A percentile compares a stretch with the other conserved stretches of the same genome.
phyloP scores from a whole-genome alignment of 2,888 invertebrate species.

The Tenodera sinensis region DNA sequence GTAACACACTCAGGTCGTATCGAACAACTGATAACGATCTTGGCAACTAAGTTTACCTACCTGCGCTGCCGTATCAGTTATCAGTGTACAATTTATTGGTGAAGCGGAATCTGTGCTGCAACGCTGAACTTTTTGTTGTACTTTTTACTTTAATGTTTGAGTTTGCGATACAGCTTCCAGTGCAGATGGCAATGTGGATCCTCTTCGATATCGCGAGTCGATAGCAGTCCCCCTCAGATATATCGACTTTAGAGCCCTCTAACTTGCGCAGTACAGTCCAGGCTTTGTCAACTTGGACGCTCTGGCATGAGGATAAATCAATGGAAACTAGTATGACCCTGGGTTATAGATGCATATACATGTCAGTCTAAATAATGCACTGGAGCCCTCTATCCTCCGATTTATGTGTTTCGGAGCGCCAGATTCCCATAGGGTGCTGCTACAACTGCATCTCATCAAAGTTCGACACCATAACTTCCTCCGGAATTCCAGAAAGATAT shows the following conservation, averaged over 20 bases:
- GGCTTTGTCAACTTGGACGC: background rate
- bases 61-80: background rate
- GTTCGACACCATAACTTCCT: background rate
- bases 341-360: background rate
- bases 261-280: background rate
- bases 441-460: background rate
- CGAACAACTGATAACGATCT: background rate
- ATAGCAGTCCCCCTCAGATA: background rate
- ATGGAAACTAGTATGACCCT: background rate
- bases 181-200: background rate
- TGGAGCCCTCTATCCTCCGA: background rate
- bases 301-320: background rate
- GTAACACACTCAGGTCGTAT: background rate
- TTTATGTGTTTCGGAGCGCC: background rate
- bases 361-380: background rate
- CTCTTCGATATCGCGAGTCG: background rate
- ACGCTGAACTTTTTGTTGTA: background rate
- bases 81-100: background rate
- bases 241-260: background rate
- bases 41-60: background rate
- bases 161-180: background rate
- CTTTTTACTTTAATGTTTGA: background rate
- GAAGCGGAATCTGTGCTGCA: background rate
- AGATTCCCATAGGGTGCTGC: background rate
- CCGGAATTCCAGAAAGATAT: no score